Percentiles rank a stretch among this genome's conserved stretches.
These are phyloP conservation scores for Jacana jacana DNA, from an alignment of 2,113 vertebrate species.

Conservation along the genomic window DNA sequence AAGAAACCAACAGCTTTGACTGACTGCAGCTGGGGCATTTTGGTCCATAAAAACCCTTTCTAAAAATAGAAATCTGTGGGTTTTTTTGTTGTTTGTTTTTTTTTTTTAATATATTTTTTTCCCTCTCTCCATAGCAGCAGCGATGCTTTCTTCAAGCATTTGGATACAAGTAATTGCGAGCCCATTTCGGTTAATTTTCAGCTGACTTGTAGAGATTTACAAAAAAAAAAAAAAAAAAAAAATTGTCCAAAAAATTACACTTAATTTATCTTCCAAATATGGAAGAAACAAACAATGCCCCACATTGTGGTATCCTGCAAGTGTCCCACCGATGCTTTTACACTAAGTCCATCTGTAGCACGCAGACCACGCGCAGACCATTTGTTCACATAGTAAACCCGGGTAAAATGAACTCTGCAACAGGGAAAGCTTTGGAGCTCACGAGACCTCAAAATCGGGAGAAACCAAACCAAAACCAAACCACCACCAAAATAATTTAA, in stretches of 20 bases:
- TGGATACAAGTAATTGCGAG: conserved; percentile 78
- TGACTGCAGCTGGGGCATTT: conserved; percentile 80
- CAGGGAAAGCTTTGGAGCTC: conserved; percentile 78
- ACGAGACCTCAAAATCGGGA: conserved; percentile 73
- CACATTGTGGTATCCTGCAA: conserved; percentile 79
- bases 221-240: no score
- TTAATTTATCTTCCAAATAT: conserved; percentile 86
- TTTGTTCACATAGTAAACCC: conserved; percentile 73
- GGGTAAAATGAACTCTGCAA: conserved; percentile 66
- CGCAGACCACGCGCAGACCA: conserved; percentile 69
- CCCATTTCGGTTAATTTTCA: conserved; percentile 77
- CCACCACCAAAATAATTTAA: no score
- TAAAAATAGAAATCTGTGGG: conserved; percentile 84
- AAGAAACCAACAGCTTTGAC: conserved; percentile 76
- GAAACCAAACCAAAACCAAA: no score
- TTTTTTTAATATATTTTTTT: no score
- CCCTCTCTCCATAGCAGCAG: no score
- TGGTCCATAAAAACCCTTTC: conserved; percentile 86
- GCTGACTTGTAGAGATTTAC: conserved; percentile 77
- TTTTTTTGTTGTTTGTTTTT: no score
- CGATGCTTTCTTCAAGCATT: conserved; percentile 86
- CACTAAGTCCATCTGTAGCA: conserved; percentile 70
- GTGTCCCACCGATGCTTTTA: conserved; percentile 77
- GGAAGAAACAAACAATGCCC: conserved; percentile 85
- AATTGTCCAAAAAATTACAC: no score